These are phyloP conservation scores for Laothoe populi DNA, from an alignment of 2,888 invertebrate species.

Conservation along the genomic window DNA sequence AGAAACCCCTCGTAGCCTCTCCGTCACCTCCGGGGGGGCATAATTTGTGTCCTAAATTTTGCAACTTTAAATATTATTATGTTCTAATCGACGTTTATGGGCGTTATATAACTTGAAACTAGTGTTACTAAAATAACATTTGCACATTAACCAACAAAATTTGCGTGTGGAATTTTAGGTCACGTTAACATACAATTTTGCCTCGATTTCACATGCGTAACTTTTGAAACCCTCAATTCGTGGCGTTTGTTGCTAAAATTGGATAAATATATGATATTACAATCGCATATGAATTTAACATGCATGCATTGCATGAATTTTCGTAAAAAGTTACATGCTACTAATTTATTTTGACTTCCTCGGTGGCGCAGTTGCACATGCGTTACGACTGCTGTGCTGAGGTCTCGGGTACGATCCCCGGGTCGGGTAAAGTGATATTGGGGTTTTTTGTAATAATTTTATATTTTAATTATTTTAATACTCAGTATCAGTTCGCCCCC, in stretches of 20 bases:
- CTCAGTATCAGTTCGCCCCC: no score
- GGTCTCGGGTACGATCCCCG: no score
- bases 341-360: no score
- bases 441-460: no score
- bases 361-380: no score
- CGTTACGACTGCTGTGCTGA: no score
- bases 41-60: conserved; percentile 42
- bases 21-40: no score
- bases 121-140: conserved; percentile 29
- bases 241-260: conserved; percentile 27
- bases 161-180: conserved; percentile 2
- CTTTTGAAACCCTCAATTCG: conserved; percentile 1
- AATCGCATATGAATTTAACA: no score
- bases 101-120: conserved; percentile 45
- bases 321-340: not conserved
- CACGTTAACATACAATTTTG: conserved; percentile 23
- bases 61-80: conserved; percentile 44
- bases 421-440: no score
- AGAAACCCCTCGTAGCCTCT: no score
- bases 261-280: not conserved
- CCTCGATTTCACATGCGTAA: conserved; percentile 35
- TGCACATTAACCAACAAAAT: conserved; percentile 7
- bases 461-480: no score
- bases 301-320: not conserved
- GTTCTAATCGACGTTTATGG: conserved; percentile 42